These are phyloP conservation scores for Macrosteles quadrilineatus DNA, from an alignment of 1,140 invertebrate genomes.

Conservation along the genomic window DNA sequence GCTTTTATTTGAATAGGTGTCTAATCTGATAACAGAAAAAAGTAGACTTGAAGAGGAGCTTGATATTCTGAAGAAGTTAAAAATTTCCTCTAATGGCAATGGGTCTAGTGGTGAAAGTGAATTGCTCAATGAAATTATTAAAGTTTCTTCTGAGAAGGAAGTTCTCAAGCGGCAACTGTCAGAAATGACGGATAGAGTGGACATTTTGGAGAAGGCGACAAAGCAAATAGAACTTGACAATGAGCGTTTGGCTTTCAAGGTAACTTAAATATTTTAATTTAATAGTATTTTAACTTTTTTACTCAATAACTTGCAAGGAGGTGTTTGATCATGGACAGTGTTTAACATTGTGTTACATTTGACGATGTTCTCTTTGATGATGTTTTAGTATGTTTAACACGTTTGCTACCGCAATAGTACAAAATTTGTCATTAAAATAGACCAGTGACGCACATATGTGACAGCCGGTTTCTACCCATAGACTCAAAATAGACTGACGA, in stretches of 20 bases:
- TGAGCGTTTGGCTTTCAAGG: constrained; percentile 49
- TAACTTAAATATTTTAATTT: constrained; percentile 28
- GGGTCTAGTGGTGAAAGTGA: constrained; percentile 41
- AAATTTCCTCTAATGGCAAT: constrained; percentile 38
- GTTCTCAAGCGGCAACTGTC: constrained; percentile 45
- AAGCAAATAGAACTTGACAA: constrained; percentile 48
- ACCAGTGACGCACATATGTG: too few species aligned
- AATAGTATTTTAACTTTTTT: constrained; percentile 3
- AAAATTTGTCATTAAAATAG: too few species aligned
- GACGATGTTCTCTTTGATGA: too few species aligned
- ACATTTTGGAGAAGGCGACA: constrained; percentile 46
- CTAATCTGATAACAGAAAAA: constrained; percentile 45
- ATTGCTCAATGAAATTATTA: constrained; percentile 47
- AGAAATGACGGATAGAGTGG: constrained; percentile 46
- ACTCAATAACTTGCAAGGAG: neutral
- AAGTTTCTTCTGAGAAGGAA: constrained; percentile 49
- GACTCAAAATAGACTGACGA: too few species aligned
- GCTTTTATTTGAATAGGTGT: too few species aligned
- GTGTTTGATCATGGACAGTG: too few species aligned
- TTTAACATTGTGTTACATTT: too few species aligned
- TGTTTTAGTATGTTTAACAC: too few species aligned
- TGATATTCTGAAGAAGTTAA: constrained; percentile 43
- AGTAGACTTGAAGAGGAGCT: constrained; percentile 46
- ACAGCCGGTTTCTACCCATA: too few species aligned
- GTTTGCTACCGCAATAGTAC: too few species aligned